Evolutionary conservation across 2,113 vertebrate genomes (phyloP).

Genomic region (Coptodon rendalli): DNA sequence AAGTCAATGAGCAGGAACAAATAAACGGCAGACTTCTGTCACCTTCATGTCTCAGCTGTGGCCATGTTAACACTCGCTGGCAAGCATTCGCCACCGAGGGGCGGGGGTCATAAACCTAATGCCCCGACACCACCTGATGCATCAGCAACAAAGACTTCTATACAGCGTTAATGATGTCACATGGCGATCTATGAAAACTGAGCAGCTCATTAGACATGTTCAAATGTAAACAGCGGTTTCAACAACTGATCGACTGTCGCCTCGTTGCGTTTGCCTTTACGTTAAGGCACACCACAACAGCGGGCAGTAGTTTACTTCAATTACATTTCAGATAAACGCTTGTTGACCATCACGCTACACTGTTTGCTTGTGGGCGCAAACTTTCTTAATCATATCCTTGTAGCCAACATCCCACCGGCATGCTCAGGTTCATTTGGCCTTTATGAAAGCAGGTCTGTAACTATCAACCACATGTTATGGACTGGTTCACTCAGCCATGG

Average conservation of each 20-base stretch:
- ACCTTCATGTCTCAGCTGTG: slow-evolving; percentile 18
- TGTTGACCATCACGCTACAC: background rate
- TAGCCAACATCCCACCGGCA: background rate
- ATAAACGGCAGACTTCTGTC: slow-evolving; percentile 49
- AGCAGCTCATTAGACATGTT: background rate
- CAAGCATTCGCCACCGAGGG: slow-evolving; percentile 37
- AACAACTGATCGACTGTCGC: background rate
- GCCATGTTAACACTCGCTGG: slow-evolving; percentile 35
- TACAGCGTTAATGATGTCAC: background rate
- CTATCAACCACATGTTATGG: background rate
- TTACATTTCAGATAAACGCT: background rate
- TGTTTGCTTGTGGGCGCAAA: background rate
- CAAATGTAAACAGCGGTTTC: background rate
- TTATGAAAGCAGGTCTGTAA: background rate
- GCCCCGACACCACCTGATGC: background rate
- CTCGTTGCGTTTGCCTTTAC: background rate
- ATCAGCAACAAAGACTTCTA: background rate
- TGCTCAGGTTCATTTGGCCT: background rate
- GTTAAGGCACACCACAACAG: background rate
- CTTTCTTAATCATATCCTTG: background rate
- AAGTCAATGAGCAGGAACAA: slow-evolving; percentile 59
- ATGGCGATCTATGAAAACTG: background rate
- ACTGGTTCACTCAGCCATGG: background rate
- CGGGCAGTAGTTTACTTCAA: background rate
- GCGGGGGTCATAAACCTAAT: slow-evolving; percentile 31